Evolutionary conservation across 64 coral and sea anemone genomes (phyloP).

Genomic region (Dendronephthya gigantea): DNA sequence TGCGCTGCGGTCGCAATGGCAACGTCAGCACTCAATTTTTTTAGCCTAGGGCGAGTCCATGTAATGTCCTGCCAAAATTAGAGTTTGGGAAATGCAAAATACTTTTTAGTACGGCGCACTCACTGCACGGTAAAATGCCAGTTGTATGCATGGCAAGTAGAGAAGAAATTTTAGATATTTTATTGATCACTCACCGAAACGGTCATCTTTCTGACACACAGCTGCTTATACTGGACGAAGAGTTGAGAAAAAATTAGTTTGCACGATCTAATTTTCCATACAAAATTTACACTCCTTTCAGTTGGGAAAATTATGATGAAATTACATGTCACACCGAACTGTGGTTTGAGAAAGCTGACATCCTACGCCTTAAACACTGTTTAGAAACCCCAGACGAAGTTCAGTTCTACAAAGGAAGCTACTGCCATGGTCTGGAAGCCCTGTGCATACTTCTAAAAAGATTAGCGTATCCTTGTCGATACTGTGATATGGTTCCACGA

Average conservation of each 20-base stretch:
- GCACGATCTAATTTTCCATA: not conserved
- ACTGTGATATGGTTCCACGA: not conserved
- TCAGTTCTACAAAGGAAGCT: constrained; percentile 35
- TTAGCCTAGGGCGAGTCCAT: not conserved
- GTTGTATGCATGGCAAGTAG: not conserved
- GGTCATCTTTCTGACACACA: not conserved
- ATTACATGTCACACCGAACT: not conserved
- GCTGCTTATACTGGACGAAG: not conserved
- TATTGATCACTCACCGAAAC: not conserved
- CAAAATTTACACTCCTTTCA: not conserved
- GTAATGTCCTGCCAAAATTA: not conserved
- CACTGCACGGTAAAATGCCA: no score
- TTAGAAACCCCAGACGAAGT: constrained; percentile 27
- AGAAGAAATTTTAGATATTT: not conserved
- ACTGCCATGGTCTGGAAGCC: constrained; percentile 13
- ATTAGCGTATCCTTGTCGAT: not conserved
- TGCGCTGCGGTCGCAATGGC: not conserved
- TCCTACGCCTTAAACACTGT: not conserved
- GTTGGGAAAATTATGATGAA: not conserved
- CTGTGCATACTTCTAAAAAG: constrained; percentile 34
- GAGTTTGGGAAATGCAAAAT: not conserved
- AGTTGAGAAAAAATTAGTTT: not conserved
- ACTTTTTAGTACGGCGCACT: not conserved
- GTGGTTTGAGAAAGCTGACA: not conserved
- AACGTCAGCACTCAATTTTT: not conserved